These are phyloP conservation scores for Solenopsis invicta DNA, from an alignment of 1,140 invertebrate genomes.

Conservation along the genomic window DNA sequence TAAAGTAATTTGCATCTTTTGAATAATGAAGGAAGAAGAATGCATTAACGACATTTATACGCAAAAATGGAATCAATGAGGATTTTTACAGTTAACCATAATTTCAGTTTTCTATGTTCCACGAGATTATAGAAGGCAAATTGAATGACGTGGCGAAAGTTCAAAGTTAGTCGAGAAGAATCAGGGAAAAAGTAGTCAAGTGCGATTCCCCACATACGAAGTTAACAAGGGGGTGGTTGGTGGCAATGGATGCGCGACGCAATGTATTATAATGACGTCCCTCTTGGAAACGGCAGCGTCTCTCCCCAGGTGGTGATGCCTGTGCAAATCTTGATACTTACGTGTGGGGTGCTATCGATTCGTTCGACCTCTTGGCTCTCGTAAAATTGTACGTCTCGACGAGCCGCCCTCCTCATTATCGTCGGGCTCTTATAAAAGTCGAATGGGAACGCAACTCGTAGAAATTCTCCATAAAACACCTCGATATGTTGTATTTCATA, in stretches of 20 bases:
- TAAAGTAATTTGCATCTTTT: neutral
- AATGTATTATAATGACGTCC: conserved; percentile 73
- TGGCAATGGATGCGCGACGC: conserved; percentile 52
- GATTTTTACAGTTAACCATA: conserved; percentile 65
- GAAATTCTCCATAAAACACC: neutral
- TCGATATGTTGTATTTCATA: neutral
- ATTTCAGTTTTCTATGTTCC: conserved; percentile 60
- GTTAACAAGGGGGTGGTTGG: conserved; percentile 68
- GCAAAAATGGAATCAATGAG: conserved; percentile 7
- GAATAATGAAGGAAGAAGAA: conserved; percentile 64
- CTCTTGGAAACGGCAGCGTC: conserved; percentile 67
- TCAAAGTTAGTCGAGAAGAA: conserved; percentile 51
- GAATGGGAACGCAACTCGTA: conserved; percentile 29
- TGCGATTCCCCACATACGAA: conserved; percentile 64
- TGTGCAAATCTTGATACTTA: conserved; percentile 62
- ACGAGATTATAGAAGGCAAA: conserved; percentile 24
- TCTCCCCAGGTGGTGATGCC: conserved; percentile 29
- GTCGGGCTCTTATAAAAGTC: conserved; percentile 50
- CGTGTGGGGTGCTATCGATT: conserved; percentile 69
- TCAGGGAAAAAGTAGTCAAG: conserved; percentile 68
- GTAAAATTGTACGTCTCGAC: conserved; percentile 61
- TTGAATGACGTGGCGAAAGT: conserved; percentile 58
- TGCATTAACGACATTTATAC: conserved; percentile 71
- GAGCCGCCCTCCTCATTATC: conserved; percentile 74
- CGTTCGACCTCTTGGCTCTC: conserved; percentile 59